A percentile compares a stretch with the other conserved stretches of the same genome.
These are phyloP conservation scores for Aquatica leii DNA, from an alignment of 2,888 invertebrate species.

Conservation along the genomic window DNA sequence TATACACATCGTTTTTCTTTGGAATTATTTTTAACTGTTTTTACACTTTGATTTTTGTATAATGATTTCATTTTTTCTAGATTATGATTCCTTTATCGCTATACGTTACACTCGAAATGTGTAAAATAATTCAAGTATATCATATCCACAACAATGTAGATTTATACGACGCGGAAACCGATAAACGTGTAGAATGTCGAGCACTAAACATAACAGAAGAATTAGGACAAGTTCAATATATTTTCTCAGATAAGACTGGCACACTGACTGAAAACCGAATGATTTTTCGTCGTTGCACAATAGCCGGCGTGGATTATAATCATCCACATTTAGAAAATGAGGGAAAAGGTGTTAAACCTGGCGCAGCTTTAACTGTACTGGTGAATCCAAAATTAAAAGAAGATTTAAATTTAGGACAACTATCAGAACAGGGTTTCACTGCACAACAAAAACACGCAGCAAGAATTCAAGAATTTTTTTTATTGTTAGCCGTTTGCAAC, in stretches of 20 bases:
- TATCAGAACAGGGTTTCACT: conserved; percentile 50
- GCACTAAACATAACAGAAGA: conserved; percentile 98
- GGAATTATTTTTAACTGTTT: too few species aligned
- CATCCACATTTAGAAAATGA: conserved; percentile 79
- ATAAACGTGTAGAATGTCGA: conserved; percentile 87
- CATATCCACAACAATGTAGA: conserved; percentile 92
- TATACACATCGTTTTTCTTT: too few species aligned
- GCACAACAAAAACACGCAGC: conserved; percentile 67
- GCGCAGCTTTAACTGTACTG: conserved; percentile 61
- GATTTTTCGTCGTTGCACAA: conserved; percentile 91
- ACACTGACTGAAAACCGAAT: conserved; percentile 98
- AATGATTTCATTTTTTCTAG: conserved; percentile 58
- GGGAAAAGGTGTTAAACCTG: conserved; percentile 57
- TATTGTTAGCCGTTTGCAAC: conserved; percentile 93
- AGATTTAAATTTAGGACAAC: conserved; percentile 58
- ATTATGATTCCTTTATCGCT: conserved; percentile 97
- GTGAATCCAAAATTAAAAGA: conserved; percentile 65
- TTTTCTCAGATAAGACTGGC: conserved; percentile 98
- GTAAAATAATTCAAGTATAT: conserved; percentile 94
- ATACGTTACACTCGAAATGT: conserved; percentile 96
- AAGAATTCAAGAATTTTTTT: conserved; percentile 85
- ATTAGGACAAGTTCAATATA: conserved; percentile 92
- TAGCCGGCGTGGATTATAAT: conserved; percentile 89
- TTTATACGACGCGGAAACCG: conserved; percentile 83
- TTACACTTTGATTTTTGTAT: too few species aligned